Evolutionary conservation across 2,888 invertebrate genomes (phyloP).

Genomic region (Cheilosia grossa): DNA sequence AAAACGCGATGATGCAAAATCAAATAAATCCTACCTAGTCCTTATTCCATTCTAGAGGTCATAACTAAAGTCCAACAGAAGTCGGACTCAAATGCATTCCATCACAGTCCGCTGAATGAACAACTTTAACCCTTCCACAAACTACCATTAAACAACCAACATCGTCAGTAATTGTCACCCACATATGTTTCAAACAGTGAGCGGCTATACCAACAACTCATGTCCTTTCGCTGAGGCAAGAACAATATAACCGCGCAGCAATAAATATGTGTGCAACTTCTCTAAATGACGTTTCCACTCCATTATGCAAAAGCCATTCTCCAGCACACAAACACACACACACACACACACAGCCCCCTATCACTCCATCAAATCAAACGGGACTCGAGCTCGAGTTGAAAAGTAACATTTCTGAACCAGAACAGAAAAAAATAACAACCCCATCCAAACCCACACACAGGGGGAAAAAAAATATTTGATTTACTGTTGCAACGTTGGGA

Average conservation of each 20-base stretch:
- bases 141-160: constrained; percentile 55
- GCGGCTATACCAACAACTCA: constrained; percentile 45
- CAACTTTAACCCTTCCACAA: background rate
- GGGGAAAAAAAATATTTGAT: constrained; percentile 66
- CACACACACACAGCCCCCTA: background rate
- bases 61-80: too few species aligned
- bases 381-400: constrained; percentile 44
- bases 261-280: constrained; percentile 74
- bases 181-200: constrained; percentile 52
- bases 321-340: too few species aligned
- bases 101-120: background rate
- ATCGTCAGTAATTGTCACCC: constrained; percentile 64
- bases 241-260: constrained; percentile 39
- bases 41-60: too few species aligned
- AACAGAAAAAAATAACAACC: constrained; percentile 24
- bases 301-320: constrained; percentile 65
- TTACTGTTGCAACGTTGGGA: constrained; percentile 72
- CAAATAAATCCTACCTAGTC: too few species aligned
- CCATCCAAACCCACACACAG: background rate
- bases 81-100: background rate
- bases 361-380: constrained; percentile 56
- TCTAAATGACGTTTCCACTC: constrained; percentile 75
- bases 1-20: too few species aligned
- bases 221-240: constrained; percentile 34
- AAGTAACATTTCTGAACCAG: constrained; percentile 26